Percentiles rank a stretch among this genome's conserved stretches.
Conservation (phyloP, 1,140 invertebrate genomes). For the Drosophila repletoides region DNA sequence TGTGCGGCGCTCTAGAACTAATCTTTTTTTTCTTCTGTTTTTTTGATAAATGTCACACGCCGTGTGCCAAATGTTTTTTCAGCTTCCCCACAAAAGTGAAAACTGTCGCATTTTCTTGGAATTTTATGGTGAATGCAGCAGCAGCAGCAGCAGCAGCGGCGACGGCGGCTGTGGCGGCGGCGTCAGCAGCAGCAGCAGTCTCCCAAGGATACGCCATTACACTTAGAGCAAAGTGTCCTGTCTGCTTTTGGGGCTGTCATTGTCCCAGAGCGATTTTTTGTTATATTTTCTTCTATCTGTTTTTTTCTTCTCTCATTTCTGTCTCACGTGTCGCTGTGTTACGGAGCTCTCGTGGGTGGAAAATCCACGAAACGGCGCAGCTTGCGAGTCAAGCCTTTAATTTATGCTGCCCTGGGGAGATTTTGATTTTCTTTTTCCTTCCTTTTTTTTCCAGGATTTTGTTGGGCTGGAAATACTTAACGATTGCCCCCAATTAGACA, state of each 20-base stretch:
- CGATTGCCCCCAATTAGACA: slow-evolving; percentile 53
- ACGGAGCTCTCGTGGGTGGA: neutral
- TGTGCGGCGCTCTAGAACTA: neutral
- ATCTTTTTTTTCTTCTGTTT: slow-evolving; percentile 3
- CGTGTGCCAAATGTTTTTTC: slow-evolving; percentile 59
- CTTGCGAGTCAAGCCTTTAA: slow-evolving; percentile 70
- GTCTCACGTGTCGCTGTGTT: slow-evolving; percentile 38
- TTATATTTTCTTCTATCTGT: slow-evolving; percentile 30
- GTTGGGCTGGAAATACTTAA: slow-evolving; percentile 13
- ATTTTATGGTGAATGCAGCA: slow-evolving; percentile 39
- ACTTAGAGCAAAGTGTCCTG: slow-evolving; percentile 53
- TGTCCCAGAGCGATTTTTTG: slow-evolving; percentile 77
- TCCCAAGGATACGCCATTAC: slow-evolving; percentile 75
- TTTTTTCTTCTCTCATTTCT: slow-evolving; percentile 31
- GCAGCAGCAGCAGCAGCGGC: neutral
- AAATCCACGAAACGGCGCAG: slow-evolving; percentile 12
- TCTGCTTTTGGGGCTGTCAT: slow-evolving; percentile 54
- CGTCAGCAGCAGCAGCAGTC: slow-evolving; percentile 29
- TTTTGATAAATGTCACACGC: slow-evolving; percentile 78
- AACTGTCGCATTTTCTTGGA: slow-evolving; percentile 70
- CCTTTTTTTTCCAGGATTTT: slow-evolving; percentile 20
- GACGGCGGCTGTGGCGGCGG: neutral
- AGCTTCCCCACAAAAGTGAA: slow-evolving; percentile 30
- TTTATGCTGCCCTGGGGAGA: slow-evolving; percentile 78
- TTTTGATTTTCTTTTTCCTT: slow-evolving; percentile 56